Percentiles rank a stretch among this genome's conserved stretches.
Evolutionary conservation across 2,113 vertebrate species (phyloP).

Genomic region (Dicaeum eximium): DNA sequence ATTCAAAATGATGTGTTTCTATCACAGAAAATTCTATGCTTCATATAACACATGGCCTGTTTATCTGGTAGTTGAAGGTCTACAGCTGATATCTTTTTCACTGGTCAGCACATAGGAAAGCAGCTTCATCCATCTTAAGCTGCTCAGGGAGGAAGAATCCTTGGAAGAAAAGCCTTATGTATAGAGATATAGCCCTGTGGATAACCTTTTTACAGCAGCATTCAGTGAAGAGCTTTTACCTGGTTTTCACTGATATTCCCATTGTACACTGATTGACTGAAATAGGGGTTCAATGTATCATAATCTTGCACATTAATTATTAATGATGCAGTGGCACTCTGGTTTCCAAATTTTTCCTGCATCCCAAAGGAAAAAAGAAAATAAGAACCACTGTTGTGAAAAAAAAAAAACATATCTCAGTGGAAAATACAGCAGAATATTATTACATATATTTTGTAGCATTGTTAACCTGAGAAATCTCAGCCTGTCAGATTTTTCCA

Average conservation of each 20-base stretch:
- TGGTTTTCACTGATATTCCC: slow-evolving; percentile 70
- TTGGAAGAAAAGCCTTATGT: neutral
- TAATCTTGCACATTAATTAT: slow-evolving; percentile 68
- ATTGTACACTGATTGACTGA: slow-evolving; percentile 67
- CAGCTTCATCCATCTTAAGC: neutral
- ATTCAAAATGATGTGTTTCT: neutral
- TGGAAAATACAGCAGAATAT: neutral
- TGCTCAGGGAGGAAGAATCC: neutral
- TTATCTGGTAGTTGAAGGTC: neutral
- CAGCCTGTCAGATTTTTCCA: neutral
- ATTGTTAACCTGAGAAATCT: neutral
- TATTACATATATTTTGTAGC: neutral
- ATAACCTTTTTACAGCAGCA: neutral
- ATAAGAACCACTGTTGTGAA: neutral
- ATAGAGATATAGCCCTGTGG: neutral
- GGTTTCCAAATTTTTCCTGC: slow-evolving; percentile 38
- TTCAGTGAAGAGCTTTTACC: slow-evolving; percentile 49
- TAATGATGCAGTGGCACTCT: neutral
- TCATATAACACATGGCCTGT: rapidly evolving
- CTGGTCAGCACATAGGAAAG: neutral
- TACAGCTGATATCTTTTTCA: neutral
- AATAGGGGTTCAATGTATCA: slow-evolving; percentile 79
- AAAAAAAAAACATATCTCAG: neutral
- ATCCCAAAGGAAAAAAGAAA: neutral
- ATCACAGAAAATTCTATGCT: neutral